These are phyloP conservation scores for Hemicrepidius hirtus DNA, from an alignment of 2,888 invertebrate genomes.

Conservation along the genomic window DNA sequence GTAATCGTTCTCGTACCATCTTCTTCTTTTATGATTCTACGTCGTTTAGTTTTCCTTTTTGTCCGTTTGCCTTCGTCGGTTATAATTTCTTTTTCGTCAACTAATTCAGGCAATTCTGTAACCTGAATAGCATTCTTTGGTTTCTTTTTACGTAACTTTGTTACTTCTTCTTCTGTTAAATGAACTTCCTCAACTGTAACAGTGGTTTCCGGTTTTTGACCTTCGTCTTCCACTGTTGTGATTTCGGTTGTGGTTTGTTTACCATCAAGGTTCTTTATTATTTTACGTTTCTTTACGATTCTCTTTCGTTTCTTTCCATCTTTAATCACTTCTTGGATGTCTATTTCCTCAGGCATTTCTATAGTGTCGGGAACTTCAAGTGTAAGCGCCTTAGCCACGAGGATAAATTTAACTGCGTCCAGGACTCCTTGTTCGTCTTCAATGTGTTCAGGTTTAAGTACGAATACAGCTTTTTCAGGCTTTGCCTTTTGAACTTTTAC, in stretches of 20 bases:
- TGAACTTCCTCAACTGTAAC: slow-evolving; percentile 57
- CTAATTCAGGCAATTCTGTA: slow-evolving; percentile 66
- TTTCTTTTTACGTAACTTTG: slow-evolving; percentile 6
- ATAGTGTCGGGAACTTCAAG: slow-evolving; percentile 63
- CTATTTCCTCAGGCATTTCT: slow-evolving; percentile 58
- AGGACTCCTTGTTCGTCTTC: slow-evolving; percentile 61
- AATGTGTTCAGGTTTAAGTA: slow-evolving; percentile 61
- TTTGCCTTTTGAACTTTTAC: slow-evolving; percentile 59
- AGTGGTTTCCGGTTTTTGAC: slow-evolving; percentile 64
- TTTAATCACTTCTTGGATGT: slow-evolving; percentile 60
- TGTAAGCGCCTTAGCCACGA: slow-evolving; percentile 48
- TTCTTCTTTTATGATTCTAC: slow-evolving; percentile 64
- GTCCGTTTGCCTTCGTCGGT: slow-evolving; percentile 52
- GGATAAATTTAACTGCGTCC: slow-evolving; percentile 59
- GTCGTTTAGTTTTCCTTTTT: slow-evolving; percentile 60
- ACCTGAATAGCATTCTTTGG: slow-evolving; percentile 14
- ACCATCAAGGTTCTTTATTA: slow-evolving; percentile 70
- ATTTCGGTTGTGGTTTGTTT: slow-evolving; percentile 66
- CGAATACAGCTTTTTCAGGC: slow-evolving; percentile 56
- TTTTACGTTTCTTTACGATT: slow-evolving; percentile 69
- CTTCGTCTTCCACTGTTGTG: slow-evolving; percentile 63
- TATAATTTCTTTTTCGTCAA: slow-evolving; percentile 61
- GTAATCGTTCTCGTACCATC: slow-evolving; percentile 65
- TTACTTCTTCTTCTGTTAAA: slow-evolving; percentile 44
- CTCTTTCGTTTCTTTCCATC: slow-evolving; percentile 60